Conservation (phyloP, 2,113 vertebrate genomes). For the Silurus meridionalis region DNA sequence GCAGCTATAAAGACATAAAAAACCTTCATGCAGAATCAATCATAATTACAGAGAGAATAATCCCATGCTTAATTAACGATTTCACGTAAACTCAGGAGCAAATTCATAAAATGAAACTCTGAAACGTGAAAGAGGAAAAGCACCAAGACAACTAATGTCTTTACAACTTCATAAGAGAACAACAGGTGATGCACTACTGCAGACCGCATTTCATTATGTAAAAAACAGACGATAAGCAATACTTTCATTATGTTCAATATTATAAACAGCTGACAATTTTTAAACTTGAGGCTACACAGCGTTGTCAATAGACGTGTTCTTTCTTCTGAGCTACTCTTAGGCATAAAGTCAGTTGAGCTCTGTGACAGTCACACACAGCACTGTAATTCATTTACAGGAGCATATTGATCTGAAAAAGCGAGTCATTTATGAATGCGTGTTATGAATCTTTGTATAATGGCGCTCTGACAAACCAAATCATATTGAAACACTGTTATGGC, state of each 20-base stretch:
- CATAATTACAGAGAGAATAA: constrained; percentile 17
- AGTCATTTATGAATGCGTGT: constrained; percentile 44
- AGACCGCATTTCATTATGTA: background rate
- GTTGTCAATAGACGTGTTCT: constrained; percentile 37
- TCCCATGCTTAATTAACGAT: background rate
- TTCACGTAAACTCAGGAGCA: background rate
- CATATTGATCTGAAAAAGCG: constrained; percentile 31
- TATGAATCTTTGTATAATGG: constrained; percentile 23
- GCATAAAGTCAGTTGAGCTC: constrained; percentile 29
- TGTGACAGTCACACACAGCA: constrained; percentile 10
- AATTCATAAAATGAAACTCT: constrained; percentile 3
- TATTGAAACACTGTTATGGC: constrained; percentile 30
- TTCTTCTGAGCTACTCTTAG: constrained; percentile 28
- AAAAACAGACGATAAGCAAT: constrained; percentile 22
- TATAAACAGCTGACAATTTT: constrained; percentile 25
- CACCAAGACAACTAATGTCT: constrained; percentile 14
- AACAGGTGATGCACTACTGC: constrained; percentile 13
- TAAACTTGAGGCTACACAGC: constrained; percentile 15
- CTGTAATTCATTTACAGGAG: constrained; percentile 31
- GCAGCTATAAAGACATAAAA: constrained; percentile 29
- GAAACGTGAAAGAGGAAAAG: background rate
- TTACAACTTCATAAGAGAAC: background rate
- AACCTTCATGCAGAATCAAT: constrained; percentile 22
- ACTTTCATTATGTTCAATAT: background rate
- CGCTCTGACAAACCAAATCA: constrained; percentile 20